Base-by-base conservation (phyloP, 2,113 vertebrate species). In the Eira barbara region DNA sequence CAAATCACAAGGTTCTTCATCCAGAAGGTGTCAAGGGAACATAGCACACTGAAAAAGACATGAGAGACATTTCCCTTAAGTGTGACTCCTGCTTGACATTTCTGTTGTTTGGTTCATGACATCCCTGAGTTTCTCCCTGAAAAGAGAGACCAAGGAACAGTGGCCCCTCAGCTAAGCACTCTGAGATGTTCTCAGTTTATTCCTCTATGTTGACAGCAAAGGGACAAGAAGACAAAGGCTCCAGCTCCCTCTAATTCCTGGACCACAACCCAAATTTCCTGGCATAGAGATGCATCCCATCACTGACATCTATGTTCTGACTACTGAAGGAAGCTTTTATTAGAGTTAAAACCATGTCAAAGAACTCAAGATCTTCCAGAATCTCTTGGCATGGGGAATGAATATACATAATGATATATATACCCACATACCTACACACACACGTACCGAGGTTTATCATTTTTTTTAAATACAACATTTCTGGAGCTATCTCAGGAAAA, bases 221-320 rank as follows among this genome's bases (percentile, higher is more conserved):
- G 2, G 2, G 13, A 74, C 2, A 13, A 12, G 0, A 13, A 2
- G 0, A 10, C 6, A 4, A 8, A 5, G 9, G 0, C 63, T 23
- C 29, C 6, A n/a, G 9, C 17, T 36, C 55, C 0, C 6, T 20
- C 0, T 79, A 4, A 27, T 31, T 25, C 31, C 39, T 14, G 7
- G 9, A 49, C 76, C 20, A 8, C 1, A 47, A 9, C 65, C 42
- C 3, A 1, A 42, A 34, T n/a, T 4, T 59, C 47, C 3, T 9
- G 14, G 36, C 14, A 1, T 13, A 18, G 17, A 47, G 11, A 36
- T 59, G 13, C 18, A 27, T 14, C 31, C 21, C 3, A 9, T 45
- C 39, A n/a, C 6, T 3, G 6, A 21, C 18, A 29, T 36, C 15
- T 84, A 0, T 9, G 21, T 49, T 23, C 79, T 52, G 20, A 49